A percentile compares a stretch with the other conserved stretches of the same genome.
Evolutionary conservation across 2,888 invertebrate genomes (phyloP).

Genomic region (Oxyteleia sp.): DNA sequence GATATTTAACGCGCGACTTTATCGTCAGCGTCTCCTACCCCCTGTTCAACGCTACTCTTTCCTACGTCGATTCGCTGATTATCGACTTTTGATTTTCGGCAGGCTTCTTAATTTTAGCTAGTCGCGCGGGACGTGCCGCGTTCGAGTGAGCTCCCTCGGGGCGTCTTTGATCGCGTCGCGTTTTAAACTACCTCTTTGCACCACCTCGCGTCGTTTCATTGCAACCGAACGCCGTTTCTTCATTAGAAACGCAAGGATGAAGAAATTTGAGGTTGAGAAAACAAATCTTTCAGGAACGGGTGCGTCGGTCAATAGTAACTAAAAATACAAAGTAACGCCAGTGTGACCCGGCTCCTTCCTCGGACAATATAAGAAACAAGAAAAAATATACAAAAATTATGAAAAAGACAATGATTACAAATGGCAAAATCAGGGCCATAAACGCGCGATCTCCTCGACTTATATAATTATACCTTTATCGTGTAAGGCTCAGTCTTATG

Average conservation of each 20-base stretch:
- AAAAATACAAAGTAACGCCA: background rate
- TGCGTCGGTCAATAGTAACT: background rate
- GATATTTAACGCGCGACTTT: slow-evolving; percentile 79
- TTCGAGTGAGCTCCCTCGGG: slow-evolving; percentile 79
- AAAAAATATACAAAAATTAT: too few species aligned
- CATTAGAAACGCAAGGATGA: slow-evolving; percentile 17
- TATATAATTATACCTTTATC: slow-evolving; percentile 75
- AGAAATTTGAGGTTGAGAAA: background rate
- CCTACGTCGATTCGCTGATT: slow-evolving; percentile 2
- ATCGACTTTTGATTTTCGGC: slow-evolving; percentile 81
- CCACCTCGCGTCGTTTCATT: slow-evolving; percentile 37
- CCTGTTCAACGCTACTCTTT: slow-evolving; percentile 12
- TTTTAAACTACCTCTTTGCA: slow-evolving; percentile 78
- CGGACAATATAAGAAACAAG: too few species aligned
- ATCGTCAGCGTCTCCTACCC: slow-evolving; percentile 36
- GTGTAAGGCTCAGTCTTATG: slow-evolving; percentile 86
- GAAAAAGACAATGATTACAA: slow-evolving; percentile 8
- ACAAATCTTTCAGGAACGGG: background rate
- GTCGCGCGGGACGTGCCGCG: slow-evolving; percentile 71
- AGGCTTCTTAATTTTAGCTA: slow-evolving; percentile 81
- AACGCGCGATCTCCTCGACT: slow-evolving; percentile 76
- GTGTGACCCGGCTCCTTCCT: too few species aligned
- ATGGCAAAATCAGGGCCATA: slow-evolving; percentile 24
- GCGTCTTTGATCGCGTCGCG: slow-evolving; percentile 74
- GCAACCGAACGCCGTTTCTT: slow-evolving; percentile 32